Base-by-base conservation (phyloP, 2,888 invertebrate species). In the Plemyria rubiginata region DNA sequence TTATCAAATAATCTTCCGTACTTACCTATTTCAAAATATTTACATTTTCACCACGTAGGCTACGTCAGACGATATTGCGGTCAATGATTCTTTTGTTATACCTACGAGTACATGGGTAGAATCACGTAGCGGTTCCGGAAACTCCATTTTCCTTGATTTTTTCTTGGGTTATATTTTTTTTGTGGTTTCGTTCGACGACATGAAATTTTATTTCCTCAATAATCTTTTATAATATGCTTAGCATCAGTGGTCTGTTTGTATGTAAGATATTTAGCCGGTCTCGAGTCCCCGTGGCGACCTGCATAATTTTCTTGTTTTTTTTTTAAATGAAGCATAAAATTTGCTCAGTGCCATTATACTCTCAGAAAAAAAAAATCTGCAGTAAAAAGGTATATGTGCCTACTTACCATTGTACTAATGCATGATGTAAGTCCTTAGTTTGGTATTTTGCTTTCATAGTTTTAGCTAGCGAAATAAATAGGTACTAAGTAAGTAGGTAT, bases 61-160 rank as follows among this genome's bases (percentile, higher is more conserved):
- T 32, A 4, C 16, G 32, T 43, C 50, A 50, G 7, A 6, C n/a
- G 2, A 2, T 6, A 7, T 8, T 6, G 43, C 43, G n/a, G 40
- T n/a, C 40, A n/a, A 12, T 41, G 4, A 22, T 43, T 43, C 11
- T 45, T 4, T 16, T 9, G 45, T 45, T 16, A 41, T 28, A 28
- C 6, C 49, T 41, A 60, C n/a, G n/a, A n/a, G n/a, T n/a, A n/a
- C 59, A 65, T 55, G 56, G 41, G 13, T 11, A 8, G 5, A n/a
- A 38, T 51, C 67, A 67, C 65, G 65, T 65, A 64, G 28, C 41
- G n/a, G 6, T 41, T n/a, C 41, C 5, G 41, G 36, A 38, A 38
- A 38, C 36, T 38, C 11, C 4, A 38, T 38, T 38, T 38, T 38
- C 11, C 36, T 38, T 11, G 36, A 11, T 3, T 38, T 38, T 38